Evolutionary conservation across 2,797 vertebrate species (phyloP).

Genomic region (Sebastes vulpes): DNA sequence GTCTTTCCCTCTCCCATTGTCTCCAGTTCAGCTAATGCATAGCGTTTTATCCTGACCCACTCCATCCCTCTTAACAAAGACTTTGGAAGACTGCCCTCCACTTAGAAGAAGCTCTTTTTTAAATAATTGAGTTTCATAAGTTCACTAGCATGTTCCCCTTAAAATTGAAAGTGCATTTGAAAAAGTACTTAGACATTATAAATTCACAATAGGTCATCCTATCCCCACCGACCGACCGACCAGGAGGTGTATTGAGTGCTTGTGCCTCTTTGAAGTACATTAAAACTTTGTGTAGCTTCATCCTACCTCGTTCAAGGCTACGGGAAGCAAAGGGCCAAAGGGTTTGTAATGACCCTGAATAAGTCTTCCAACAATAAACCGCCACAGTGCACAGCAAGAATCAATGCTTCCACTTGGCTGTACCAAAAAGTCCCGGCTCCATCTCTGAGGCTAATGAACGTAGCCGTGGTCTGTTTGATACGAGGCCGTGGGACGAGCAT

Average conservation of each 20-base stretch:
- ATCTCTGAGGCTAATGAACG: slow-evolving; percentile 60
- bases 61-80: slow-evolving; percentile 66
- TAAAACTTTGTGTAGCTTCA: slow-evolving; percentile 37
- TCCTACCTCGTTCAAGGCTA: slow-evolving; percentile 15
- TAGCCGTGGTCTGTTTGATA: slow-evolving; percentile 51
- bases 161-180: slow-evolving; percentile 71
- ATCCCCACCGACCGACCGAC: slow-evolving; percentile 13
- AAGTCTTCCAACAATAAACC: slow-evolving; percentile 28
- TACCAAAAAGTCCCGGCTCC: slow-evolving; percentile 19
- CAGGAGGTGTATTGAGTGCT: slow-evolving; percentile 37
- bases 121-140: slow-evolving; percentile 74
- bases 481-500: slow-evolving; percentile 42
- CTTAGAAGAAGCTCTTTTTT: slow-evolving; percentile 67
- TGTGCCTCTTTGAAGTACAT: slow-evolving; percentile 52
- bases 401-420: slow-evolving; percentile 51
- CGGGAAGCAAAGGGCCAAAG: neutral
- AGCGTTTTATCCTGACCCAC: slow-evolving; percentile 50
- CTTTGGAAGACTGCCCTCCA: slow-evolving; percentile 63
- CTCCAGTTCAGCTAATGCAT: slow-evolving; percentile 60
- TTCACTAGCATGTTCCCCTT: slow-evolving; percentile 64
- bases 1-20: neutral
- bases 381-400: slow-evolving; percentile 37
- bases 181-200: slow-evolving; percentile 69
- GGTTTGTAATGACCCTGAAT: slow-evolving; percentile 29
- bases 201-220: slow-evolving; percentile 44